phyloP scores from a whole-genome alignment of 2,888 invertebrate genomes.

The Linyphia triangularis region DNA sequence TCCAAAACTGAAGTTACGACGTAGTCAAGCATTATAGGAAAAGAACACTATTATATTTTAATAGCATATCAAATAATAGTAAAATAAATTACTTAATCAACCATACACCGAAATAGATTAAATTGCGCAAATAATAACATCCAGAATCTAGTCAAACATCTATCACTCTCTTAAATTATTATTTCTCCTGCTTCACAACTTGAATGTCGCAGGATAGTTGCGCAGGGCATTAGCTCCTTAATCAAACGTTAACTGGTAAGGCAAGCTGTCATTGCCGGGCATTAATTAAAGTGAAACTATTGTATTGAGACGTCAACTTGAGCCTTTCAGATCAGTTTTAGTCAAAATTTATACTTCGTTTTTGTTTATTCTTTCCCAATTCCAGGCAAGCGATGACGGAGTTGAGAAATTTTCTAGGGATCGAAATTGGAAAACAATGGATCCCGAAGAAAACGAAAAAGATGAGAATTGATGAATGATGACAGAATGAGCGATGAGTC shows the following conservation, averaged over 20 bases:
- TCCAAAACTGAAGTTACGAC: no score
- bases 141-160: no score
- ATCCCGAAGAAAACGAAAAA: not conserved
- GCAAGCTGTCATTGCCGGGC: slow-evolving; percentile 16
- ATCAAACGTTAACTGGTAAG: slow-evolving; percentile 54
- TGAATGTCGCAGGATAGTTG: not conserved
- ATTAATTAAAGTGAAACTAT: slow-evolving; percentile 41
- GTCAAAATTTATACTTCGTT: slow-evolving; percentile 32
- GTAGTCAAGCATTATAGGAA: no score
- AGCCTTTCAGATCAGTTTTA: slow-evolving; percentile 11
- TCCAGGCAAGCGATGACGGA: not conserved
- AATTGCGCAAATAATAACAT: no score
- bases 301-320: slow-evolving; percentile 16
- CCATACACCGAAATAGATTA: no score
- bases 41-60: no score
- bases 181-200: not conserved
- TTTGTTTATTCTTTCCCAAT: slow-evolving; percentile 9
- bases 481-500: slow-evolving; percentile 68
- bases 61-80: no score
- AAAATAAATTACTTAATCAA: no score
- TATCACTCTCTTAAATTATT: no score
- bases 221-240: not conserved
- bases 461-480: slow-evolving; percentile 71
- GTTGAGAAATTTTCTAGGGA: slow-evolving; percentile 32
- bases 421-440: slow-evolving; percentile 72